Conservation (phyloP, 2,797 vertebrate species). For the Takifugu ocellatus region DNA sequence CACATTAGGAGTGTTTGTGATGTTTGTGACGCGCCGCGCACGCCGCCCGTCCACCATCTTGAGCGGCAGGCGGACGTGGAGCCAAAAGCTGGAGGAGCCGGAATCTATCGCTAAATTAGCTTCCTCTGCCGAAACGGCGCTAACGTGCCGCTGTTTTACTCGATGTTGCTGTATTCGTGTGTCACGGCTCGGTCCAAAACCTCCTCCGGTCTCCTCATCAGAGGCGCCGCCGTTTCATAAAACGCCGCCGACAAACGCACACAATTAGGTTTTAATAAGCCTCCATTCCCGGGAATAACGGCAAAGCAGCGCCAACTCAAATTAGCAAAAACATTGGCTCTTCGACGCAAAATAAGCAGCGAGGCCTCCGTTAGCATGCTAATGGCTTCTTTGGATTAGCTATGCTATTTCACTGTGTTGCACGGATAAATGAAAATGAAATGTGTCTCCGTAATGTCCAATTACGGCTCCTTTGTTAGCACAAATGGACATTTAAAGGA, state of each 20-base stretch:
- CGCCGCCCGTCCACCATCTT: not conserved
- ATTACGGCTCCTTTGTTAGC: slow-evolving; percentile 61
- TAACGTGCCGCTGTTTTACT: too few relatives aligned
- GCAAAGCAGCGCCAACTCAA: slow-evolving; percentile 45
- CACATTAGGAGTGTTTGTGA: slow-evolving; percentile 2
- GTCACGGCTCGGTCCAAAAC: too few relatives aligned
- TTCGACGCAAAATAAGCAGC: slow-evolving; percentile 42
- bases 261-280: slow-evolving; percentile 69
- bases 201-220: slow-evolving; percentile 54
- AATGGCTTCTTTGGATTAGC: slow-evolving; percentile 54
- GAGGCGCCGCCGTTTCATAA: slow-evolving; percentile 59
- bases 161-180: too few relatives aligned
- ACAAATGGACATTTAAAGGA: slow-evolving; percentile 56
- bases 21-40: slow-evolving; percentile 5
- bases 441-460: slow-evolving; percentile 54
- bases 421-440: slow-evolving; percentile 47
- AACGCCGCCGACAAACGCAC: slow-evolving; percentile 57
- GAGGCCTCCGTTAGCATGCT: slow-evolving; percentile 61
- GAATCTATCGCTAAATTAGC: too few relatives aligned
- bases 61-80: not conserved
- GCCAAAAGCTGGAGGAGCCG: too few relatives aligned
- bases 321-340: slow-evolving; percentile 57
- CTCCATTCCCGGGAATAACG: slow-evolving; percentile 51
- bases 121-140: too few relatives aligned
- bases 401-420: slow-evolving; percentile 49